phyloP scores from a whole-genome alignment of 2,888 invertebrate genomes.

The Smittia sp. region DNA sequence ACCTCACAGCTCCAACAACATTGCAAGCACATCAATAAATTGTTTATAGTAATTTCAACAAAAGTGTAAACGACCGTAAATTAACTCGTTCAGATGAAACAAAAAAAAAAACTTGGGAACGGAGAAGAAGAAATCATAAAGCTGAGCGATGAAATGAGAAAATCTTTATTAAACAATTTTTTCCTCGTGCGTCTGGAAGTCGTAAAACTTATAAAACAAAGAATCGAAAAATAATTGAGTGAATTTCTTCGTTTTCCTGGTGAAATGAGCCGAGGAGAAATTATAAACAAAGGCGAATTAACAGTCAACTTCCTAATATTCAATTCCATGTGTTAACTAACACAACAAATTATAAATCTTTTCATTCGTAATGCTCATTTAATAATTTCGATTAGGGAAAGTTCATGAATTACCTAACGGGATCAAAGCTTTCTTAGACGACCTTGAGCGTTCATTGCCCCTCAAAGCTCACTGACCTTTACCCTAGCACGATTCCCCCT shows the following conservation, averaged over 20 bases:
- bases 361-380: background rate
- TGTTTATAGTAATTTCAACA: background rate
- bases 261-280: background rate
- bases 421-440: too few species aligned
- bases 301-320: background rate
- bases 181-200: background rate
- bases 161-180: background rate
- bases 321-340: background rate
- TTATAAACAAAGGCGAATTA: background rate
- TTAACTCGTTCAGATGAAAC: background rate
- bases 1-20: constrained; percentile 11
- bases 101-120: background rate
- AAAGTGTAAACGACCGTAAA: constrained; percentile 1
- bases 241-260: background rate
- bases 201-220: constrained; percentile 13
- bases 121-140: background rate
- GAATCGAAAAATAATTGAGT: background rate
- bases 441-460: too few species aligned
- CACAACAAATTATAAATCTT: constrained; percentile 8
- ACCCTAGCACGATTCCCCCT: too few species aligned
- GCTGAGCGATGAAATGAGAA: background rate
- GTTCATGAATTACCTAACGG: too few species aligned
- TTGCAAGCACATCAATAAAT: background rate
- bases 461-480: too few species aligned
- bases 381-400: too few species aligned